Evolutionary conservation across 1,140 invertebrate species (phyloP).

Genomic region (Drosophila grimshawi): DNA sequence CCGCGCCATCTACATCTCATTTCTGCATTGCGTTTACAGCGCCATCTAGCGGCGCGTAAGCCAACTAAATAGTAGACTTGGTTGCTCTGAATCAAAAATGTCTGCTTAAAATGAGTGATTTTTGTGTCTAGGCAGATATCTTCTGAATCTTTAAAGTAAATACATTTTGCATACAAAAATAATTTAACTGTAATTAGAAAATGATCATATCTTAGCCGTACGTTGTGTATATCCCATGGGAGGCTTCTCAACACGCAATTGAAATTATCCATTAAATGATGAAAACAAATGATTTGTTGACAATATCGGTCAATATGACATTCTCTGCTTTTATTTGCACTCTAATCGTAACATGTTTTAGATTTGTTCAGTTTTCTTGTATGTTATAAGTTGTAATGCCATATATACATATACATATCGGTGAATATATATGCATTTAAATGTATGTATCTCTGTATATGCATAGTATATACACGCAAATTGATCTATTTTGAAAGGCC

Average conservation of each 20-base stretch:
- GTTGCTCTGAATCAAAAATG: too few species aligned
- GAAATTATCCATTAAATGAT: not conserved
- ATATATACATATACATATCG: constrained; percentile 6
- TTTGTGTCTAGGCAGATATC: too few species aligned
- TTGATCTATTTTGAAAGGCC: constrained; percentile 27
- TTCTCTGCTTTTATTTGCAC: constrained; percentile 50
- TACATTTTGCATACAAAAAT: not conserved
- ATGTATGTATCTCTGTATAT: constrained; percentile 16
- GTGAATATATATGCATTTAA: constrained; percentile 11
- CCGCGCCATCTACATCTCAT: not conserved
- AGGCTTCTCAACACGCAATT: too few species aligned
- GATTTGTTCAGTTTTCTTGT: constrained; percentile 39
- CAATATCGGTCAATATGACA: constrained; percentile 27
- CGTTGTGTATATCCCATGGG: too few species aligned
- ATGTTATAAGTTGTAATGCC: constrained; percentile 20
- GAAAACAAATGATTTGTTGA: not conserved
- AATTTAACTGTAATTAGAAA: too few species aligned
- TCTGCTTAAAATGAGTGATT: too few species aligned
- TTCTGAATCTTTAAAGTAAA: too few species aligned
- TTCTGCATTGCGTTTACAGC: too few species aligned
- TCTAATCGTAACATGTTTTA: constrained; percentile 45
- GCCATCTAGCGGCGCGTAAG: too few species aligned
- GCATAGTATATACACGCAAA: constrained; percentile 22
- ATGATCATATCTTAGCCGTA: too few species aligned
- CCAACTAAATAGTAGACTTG: too few species aligned